These are phyloP conservation scores for Chlorodrepanis virens DNA, from an alignment of 2,113 vertebrate species.

Conservation along the genomic window DNA sequence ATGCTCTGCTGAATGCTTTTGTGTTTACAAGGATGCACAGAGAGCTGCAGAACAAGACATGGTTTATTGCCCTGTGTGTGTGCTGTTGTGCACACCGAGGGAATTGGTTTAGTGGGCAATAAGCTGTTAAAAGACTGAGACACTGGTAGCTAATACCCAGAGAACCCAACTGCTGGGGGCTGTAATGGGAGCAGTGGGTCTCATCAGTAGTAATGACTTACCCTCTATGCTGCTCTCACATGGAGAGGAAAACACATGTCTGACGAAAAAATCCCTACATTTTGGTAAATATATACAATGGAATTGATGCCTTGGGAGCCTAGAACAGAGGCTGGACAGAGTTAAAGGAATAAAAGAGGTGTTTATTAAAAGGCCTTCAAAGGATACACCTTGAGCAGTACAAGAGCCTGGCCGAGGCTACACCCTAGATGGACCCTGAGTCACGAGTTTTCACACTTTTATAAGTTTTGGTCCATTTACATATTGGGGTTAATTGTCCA, in stretches of 20 bases:
- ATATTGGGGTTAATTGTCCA: neutral
- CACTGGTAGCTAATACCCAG: slow-evolving; percentile 2
- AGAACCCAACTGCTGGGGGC: slow-evolving; percentile 6
- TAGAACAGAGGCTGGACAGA: neutral
- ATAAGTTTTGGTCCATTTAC: neutral
- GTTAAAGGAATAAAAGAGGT: neutral
- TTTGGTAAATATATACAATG: neutral
- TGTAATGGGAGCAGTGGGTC: slow-evolving; percentile 17
- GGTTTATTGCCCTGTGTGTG: neutral
- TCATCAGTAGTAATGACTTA: slow-evolving; percentile 11
- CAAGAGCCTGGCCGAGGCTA: neutral
- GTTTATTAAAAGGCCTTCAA: neutral
- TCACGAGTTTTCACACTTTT: neutral
- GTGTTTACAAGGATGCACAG: neutral
- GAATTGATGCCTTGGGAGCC: neutral
- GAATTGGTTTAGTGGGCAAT: slow-evolving; percentile 47
- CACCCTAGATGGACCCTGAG: fast-evolving
- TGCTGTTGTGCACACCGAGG: neutral
- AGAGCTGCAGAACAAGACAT: neutral
- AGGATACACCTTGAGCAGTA: neutral
- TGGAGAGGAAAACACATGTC: neutral
- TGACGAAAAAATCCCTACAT: neutral
- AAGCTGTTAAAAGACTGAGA: slow-evolving; percentile 37
- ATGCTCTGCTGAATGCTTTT: neutral
- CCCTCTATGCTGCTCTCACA: neutral